A percentile compares a stretch with the other conserved stretches of the same genome.
These are phyloP conservation scores for Syndactyla subalaris DNA, from an alignment of 2,797 vertebrate genomes.

Conservation along the genomic window DNA sequence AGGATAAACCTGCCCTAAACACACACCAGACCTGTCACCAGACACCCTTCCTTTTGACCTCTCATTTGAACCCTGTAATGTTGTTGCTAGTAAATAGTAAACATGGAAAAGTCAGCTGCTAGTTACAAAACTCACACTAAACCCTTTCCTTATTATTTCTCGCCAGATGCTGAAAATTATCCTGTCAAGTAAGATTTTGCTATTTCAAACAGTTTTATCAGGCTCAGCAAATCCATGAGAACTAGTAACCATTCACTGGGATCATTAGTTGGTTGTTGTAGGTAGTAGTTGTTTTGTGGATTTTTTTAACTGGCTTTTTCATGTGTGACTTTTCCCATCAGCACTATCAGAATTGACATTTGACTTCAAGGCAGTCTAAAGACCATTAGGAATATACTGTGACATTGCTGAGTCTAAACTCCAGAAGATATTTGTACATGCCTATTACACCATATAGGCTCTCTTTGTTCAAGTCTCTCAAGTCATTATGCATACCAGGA, in stretches of 20 bases:
- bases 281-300: neutral
- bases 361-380: slow-evolving; percentile 11
- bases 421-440: neutral
- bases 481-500: slow-evolving; percentile 18
- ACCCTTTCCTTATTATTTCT: neutral
- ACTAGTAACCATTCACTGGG: neutral
- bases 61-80: neutral
- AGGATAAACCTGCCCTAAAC: neutral
- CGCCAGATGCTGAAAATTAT: neutral
- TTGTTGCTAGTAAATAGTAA: neutral
- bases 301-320: neutral
- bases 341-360: neutral
- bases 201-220: slow-evolving; percentile 9
- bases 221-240: neutral
- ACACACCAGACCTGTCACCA: neutral
- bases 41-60: neutral
- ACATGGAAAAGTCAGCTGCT: neutral
- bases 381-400: slow-evolving; percentile 4
- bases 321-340: neutral
- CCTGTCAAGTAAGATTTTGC: neutral
- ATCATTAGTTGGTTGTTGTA: neutral
- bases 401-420: slow-evolving; percentile 6
- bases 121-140: neutral
- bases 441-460: neutral
- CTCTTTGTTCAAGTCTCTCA: neutral